Percentiles rank a stretch among this genome's conserved stretches.
Evolutionary conservation across 2,888 invertebrate genomes (phyloP).

Genomic region (Morpho achilles): DNA sequence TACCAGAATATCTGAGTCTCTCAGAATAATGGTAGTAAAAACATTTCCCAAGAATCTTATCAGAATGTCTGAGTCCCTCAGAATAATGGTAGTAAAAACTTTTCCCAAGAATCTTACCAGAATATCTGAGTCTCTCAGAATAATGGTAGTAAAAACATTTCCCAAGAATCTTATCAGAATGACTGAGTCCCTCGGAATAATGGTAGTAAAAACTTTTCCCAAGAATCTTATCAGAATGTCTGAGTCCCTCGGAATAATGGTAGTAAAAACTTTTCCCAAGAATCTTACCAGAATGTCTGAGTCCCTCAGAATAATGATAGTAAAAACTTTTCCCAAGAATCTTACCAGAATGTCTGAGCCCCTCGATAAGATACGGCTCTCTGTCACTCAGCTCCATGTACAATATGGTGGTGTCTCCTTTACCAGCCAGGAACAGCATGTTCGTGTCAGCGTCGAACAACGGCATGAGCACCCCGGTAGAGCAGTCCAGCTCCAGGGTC

Average conservation of each 20-base stretch:
- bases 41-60: no score
- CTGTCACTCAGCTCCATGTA: constrained; percentile 94
- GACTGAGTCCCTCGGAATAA: no score
- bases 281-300: constrained; percentile 84
- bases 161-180: no score
- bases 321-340: neutral
- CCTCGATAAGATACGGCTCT: constrained; percentile 94
- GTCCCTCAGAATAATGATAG: constrained; percentile 79
- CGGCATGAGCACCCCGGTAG: constrained; percentile 94
- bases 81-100: no score
- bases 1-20: no score
- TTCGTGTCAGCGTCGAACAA: constrained; percentile 95
- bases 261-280: neutral
- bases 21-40: no score
- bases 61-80: no score
- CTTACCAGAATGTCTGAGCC: constrained; percentile 87
- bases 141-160: no score
- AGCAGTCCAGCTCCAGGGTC: constrained; percentile 89
- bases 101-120: no score
- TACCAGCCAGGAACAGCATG: constrained; percentile 96
- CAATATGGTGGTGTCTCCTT: constrained; percentile 94
- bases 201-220: no score
- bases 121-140: no score
- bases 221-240: no score
- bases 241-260: neutral